Conservation (phyloP, 2,888 invertebrate species). For the Acleris cristana region DNA sequence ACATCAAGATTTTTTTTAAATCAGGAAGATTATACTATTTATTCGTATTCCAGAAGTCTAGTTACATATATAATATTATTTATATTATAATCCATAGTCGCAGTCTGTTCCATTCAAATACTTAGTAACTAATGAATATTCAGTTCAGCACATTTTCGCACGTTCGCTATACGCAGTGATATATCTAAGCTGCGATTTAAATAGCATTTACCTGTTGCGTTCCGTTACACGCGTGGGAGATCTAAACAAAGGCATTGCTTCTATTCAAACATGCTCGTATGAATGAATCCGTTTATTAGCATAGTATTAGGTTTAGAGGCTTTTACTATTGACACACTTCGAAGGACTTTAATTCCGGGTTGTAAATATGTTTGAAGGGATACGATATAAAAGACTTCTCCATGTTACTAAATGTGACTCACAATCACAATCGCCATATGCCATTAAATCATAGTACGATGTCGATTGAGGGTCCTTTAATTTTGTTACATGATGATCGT, state of each 20-base stretch:
- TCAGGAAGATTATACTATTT: neutral
- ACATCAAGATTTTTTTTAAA: neutral
- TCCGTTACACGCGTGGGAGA: constrained; percentile 77
- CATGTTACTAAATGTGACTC: too few species aligned
- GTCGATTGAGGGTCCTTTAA: too few species aligned
- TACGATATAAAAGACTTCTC: neutral
- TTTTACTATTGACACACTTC: constrained; percentile 28
- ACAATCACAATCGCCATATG: too few species aligned
- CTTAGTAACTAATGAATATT: constrained; percentile 2
- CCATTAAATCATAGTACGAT: too few species aligned
- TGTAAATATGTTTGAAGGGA: neutral
- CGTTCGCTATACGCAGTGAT: constrained; percentile 39
- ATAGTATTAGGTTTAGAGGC: constrained; percentile 36
- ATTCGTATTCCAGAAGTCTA: neutral
- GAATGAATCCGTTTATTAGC: constrained; percentile 49
- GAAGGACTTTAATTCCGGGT: neutral
- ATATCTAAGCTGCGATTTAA: constrained; percentile 42
- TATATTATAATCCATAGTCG: neutral
- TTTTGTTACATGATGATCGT: neutral
- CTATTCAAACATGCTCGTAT: constrained; percentile 56
- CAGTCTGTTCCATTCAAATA: constrained; percentile 1
- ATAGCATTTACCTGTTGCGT: constrained; percentile 58
- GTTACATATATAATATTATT: neutral
- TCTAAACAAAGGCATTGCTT: constrained; percentile 65
- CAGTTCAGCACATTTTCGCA: constrained; percentile 55